Evolutionary conservation across 2,113 vertebrate species (phyloP).

Genomic region (Urocynchramus pylzowi): DNA sequence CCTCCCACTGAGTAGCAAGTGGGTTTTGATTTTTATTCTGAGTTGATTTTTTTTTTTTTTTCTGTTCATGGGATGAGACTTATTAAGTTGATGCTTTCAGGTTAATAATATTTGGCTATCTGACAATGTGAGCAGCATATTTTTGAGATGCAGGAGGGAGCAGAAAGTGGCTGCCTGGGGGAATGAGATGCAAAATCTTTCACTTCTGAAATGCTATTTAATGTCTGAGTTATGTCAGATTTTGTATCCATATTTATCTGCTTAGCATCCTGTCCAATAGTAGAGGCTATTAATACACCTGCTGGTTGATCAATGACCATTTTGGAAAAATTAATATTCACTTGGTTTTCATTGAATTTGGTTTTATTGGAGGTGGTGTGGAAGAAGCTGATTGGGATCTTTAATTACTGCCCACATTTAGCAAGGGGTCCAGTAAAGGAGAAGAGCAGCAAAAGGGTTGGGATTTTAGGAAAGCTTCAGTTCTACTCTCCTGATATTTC

Average conservation of each 20-base stretch:
- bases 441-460: not conserved
- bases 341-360: not conserved
- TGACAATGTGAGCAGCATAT: not conserved
- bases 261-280: not conserved
- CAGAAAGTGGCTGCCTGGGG: not conserved
- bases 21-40: not conserved
- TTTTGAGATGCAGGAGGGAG: slow-evolving; percentile 17
- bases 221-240: not conserved
- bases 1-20: slow-evolving; percentile 16
- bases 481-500: not conserved
- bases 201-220: not conserved
- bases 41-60: not conserved
- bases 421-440: not conserved
- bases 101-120: slow-evolving; percentile 33
- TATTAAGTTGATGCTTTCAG: slow-evolving; percentile 34
- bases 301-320: not conserved
- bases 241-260: not conserved
- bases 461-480: not conserved
- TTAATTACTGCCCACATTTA: not conserved
- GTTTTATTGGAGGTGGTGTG: not conserved
- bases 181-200: slow-evolving; percentile 37
- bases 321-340: not conserved
- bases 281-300: not conserved
- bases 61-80: not conserved
- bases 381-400: not conserved